phyloP scores from a whole-genome alignment of 2,888 invertebrate genomes.

The Tipula lateralis region DNA sequence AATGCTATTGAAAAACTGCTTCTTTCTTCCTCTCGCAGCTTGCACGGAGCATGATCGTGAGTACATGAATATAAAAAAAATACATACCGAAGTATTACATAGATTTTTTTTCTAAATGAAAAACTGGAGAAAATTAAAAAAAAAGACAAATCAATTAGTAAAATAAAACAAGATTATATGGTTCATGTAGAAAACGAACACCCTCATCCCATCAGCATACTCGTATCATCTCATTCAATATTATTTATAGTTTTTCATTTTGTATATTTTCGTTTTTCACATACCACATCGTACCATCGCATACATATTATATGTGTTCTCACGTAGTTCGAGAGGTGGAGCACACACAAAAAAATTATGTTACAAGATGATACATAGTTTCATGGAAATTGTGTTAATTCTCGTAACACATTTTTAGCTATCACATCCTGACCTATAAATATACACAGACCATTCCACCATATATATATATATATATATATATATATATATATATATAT shows the following conservation, averaged over 20 bases:
- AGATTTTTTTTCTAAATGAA: not conserved
- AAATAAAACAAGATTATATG: not conserved
- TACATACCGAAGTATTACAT: not conserved
- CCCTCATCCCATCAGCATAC: not conserved
- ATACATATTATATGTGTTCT: not conserved
- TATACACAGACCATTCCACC: not conserved
- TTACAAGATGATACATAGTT: not conserved
- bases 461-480: not conserved
- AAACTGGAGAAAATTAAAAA: not conserved
- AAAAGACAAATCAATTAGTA: not conserved
- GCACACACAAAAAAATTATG: not conserved
- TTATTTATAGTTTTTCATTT: not conserved
- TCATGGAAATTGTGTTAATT: not conserved
- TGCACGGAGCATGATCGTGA: constrained; percentile 90
- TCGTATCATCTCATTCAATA: not conserved
- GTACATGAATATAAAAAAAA: constrained; percentile 50
- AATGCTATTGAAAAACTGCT: constrained; percentile 34
- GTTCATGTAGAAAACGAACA: not conserved
- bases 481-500: not conserved
- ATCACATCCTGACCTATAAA: not conserved
- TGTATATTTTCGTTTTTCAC: not conserved
- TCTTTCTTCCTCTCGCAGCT: constrained; percentile 55
- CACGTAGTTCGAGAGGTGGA: not conserved
- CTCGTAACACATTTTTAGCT: not conserved
- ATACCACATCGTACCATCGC: not conserved